phyloP scores from a whole-genome alignment of 2,888 invertebrate genomes.

The Allophyes oxyacanthae region DNA sequence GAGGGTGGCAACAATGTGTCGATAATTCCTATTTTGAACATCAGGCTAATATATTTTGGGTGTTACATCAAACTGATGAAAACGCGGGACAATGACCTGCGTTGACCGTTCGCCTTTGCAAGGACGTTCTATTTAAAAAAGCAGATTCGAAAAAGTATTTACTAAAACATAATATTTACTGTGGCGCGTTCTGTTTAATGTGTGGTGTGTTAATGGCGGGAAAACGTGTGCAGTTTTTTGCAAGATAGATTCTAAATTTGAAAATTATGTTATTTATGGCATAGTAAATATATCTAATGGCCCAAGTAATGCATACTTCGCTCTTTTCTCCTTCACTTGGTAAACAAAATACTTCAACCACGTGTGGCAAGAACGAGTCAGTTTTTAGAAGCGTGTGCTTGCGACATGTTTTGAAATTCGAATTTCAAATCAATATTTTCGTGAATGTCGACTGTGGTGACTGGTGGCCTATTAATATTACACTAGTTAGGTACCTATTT shows the following conservation, averaged over 20 bases:
- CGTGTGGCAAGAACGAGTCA: slow-evolving; percentile 12
- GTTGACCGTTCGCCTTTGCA: slow-evolving; percentile 61
- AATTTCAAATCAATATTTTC: too few species aligned
- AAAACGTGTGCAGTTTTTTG: slow-evolving; percentile 14
- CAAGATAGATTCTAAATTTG: background rate
- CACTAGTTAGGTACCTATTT: too few species aligned
- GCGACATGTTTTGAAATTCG: too few species aligned
- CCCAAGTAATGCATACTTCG: background rate
- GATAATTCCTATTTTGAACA: slow-evolving; percentile 21
- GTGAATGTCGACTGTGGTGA: too few species aligned
- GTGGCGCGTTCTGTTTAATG: slow-evolving; percentile 17
- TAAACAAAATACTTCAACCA: slow-evolving; percentile 17
- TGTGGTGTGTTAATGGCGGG: slow-evolving; percentile 19
- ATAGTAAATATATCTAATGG: too few species aligned
- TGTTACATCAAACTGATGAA: slow-evolving; percentile 65
- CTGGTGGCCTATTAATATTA: too few species aligned
- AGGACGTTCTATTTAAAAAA: slow-evolving; percentile 72
- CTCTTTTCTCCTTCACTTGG: slow-evolving; percentile 10
- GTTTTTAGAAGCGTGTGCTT: background rate
- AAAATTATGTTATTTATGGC: slow-evolving; percentile 21
- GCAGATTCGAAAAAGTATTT: slow-evolving; percentile 39
- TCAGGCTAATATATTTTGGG: slow-evolving; percentile 50
- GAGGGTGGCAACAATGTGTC: background rate
- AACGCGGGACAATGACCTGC: slow-evolving; percentile 60
- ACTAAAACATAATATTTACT: slow-evolving; percentile 19